A percentile compares a stretch with the other conserved stretches of the same genome.
These are phyloP conservation scores for Chaetorhynchus papuensis DNA, from an alignment of 2,113 vertebrate species.

Conservation along the genomic window DNA sequence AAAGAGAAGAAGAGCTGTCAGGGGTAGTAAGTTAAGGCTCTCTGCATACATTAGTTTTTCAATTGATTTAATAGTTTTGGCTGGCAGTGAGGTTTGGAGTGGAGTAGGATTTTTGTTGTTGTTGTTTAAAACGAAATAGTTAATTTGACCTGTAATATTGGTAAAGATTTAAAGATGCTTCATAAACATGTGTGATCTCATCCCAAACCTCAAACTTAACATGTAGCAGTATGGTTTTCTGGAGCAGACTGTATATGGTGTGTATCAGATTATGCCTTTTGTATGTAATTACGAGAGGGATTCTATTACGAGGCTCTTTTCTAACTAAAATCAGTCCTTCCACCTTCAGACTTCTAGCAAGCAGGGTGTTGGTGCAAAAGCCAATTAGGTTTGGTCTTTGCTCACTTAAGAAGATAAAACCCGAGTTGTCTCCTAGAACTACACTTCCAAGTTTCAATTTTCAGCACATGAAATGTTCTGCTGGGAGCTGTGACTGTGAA, in stretches of 20 bases:
- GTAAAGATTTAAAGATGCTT: not conserved
- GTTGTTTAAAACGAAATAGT: not conserved
- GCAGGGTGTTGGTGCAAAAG: not conserved
- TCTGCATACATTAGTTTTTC: not conserved
- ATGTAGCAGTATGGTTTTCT: not conserved
- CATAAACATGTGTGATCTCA: not conserved
- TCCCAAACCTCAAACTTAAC: not conserved
- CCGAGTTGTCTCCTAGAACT: not conserved
- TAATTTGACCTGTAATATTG: not conserved
- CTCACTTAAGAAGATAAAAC: not conserved
- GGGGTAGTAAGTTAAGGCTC: not conserved
- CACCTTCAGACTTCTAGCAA: not conserved
- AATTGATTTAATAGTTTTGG: not conserved
- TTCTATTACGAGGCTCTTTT: not conserved
- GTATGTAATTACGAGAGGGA: not conserved
- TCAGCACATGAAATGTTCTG: not conserved
- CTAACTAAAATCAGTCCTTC: not conserved
- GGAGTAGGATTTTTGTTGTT: not conserved
- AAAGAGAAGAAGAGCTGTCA: not conserved
- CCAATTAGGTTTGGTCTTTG: not conserved
- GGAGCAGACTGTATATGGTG: not conserved
- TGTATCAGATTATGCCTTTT: not conserved
- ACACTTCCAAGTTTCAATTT: not conserved
- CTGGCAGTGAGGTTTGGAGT: not conserved
- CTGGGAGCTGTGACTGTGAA: not conserved